Base-by-base conservation (phyloP, 2,888 invertebrate genomes). In the Cyclophora albipunctata region DNA sequence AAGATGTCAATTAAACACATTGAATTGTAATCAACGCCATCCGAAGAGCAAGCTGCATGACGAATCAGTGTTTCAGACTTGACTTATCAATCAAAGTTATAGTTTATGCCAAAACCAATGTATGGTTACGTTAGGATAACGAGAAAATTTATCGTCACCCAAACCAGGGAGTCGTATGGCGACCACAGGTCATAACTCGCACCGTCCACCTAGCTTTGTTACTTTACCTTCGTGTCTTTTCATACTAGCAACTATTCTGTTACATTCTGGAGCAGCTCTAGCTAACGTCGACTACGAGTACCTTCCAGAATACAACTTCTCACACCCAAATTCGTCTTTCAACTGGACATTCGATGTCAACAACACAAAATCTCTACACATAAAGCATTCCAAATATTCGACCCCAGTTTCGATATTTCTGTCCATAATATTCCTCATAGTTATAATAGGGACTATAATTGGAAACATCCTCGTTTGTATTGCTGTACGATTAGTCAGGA, bases 391-490 rank as follows among this genome's bases (percentile, higher is more conserved):
- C 5, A 88, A 81, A 58, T 89, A 86, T 66, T 85, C 88, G 34
- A 78, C 81, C 34, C 69, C 81, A 5, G 78, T 78, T 45, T 87
- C 94, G 53, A 91, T 96, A 62, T 75, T 95, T 59, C 92, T 96
- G 62, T 92, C 93, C 54, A 88, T 94, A 57, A 87, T 96, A 55
- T 90, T 96, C 65, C 90, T 95, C 61, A 90, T 92, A 66, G 93
- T 96, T 45, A 94, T 96, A 60, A 79, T 94, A 54, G 94, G 93
- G 58, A 96, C 96, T 3, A 92, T 95, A 56, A 91, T 96, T 52
- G 96, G 96, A 46, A 98, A 99, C 87, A 92, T 98, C 52, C 90
- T 98, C 53, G 98, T 99, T 65, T 98, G 98, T 81, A 93, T 98
- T 40, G 98, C 98, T 51, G 98, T 99, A 49, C 96, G 97, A 73